These are phyloP conservation scores for Propithecus coquereli DNA, from an alignment of 2,113 vertebrate genomes.

Conservation along the genomic window DNA sequence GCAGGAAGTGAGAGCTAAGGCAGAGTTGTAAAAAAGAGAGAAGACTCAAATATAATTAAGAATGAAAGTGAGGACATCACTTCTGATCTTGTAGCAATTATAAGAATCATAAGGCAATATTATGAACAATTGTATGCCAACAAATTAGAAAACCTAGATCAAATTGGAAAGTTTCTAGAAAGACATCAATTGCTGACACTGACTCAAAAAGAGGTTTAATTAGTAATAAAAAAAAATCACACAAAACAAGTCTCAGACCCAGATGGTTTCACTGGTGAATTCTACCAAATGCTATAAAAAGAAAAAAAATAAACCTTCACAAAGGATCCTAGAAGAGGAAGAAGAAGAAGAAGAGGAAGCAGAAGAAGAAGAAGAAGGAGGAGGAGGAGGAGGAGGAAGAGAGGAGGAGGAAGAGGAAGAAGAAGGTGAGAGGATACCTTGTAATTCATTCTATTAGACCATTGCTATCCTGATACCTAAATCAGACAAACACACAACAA, in stretches of 20 bases:
- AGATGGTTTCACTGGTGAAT: not conserved
- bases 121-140: not conserved
- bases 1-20: not conserved
- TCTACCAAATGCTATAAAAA: not conserved
- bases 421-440: not conserved
- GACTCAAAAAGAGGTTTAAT: not conserved
- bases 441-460: not conserved
- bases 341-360: not conserved
- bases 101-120: not conserved
- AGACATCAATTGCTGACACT: not conserved
- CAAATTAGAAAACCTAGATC: slow-evolving; percentile 12
- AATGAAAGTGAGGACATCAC: not conserved
- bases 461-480: not conserved
- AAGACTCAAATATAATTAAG: not conserved
- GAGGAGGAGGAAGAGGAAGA: not conserved
- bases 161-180: not conserved
- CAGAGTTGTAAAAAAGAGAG: not conserved
- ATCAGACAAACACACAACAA: not conserved
- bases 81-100: not conserved
- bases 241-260: not conserved
- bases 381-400: too few species aligned
- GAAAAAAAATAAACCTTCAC: not conserved
- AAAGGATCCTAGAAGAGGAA: not conserved
- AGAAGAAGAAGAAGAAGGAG: too few species aligned
- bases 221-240: not conserved